These are phyloP conservation scores for Ophion ellenae DNA, from an alignment of 2,888 invertebrate genomes.

Conservation along the genomic window DNA sequence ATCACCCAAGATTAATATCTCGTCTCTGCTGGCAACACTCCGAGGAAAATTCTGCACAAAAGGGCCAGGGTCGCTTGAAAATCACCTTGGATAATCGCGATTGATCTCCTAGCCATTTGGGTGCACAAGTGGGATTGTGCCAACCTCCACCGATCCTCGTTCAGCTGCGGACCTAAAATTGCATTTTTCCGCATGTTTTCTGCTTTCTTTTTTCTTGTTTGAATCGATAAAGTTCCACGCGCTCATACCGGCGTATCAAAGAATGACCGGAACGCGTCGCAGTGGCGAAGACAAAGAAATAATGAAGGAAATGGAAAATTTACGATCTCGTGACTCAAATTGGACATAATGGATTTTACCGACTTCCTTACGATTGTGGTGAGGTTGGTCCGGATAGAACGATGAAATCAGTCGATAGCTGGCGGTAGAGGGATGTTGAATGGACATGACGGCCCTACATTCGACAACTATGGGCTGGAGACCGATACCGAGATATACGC, in stretches of 20 bases:
- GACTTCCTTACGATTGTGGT: neutral
- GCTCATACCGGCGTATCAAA: neutral
- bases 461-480: neutral
- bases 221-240: slow-evolving; percentile 2
- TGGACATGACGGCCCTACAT: neutral
- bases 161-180: neutral
- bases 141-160: neutral
- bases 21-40: neutral
- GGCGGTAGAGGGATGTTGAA: neutral
- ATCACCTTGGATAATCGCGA: slow-evolving; percentile 25
- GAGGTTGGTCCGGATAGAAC: neutral
- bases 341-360: neutral
- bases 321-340: neutral
- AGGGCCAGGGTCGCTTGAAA: slow-evolving; percentile 40
- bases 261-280: neutral
- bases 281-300: neutral
- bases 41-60: neutral
- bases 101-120: neutral
- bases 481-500: neutral
- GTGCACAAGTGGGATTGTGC: neutral
- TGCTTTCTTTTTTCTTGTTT: neutral
- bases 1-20: neutral
- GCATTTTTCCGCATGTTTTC: neutral
- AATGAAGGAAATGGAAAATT: neutral
- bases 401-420: neutral